Evolutionary conservation across 2,888 invertebrate genomes (phyloP), one percentile per base, ranked within the genome.

Genomic region (Mesopsocus fuscifrons): DNA sequence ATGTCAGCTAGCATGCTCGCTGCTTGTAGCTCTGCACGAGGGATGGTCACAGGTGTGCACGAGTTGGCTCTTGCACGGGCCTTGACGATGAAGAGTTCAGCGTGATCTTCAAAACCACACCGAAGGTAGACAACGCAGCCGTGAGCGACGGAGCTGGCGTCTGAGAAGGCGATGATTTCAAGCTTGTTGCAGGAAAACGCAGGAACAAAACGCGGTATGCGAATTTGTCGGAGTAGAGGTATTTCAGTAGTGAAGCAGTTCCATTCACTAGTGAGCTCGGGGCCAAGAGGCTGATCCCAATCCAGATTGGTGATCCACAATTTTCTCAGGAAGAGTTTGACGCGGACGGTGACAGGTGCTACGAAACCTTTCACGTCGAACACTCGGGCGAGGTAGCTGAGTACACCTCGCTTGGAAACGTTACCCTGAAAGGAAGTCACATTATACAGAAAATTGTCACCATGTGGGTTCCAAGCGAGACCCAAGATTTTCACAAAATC

Each of bases 351-450:
- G n/a, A 49, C 44, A 8, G 54, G 53, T 9, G 46, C 46, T 13
- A 53, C 6, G 3, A 52, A 31, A 22, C 52, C 52, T 23, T 52
- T 22, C 3, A 51, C 50, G 41, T 54, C 53, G 43, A 49, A 53
- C 11, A 52, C 46, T 41, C 43, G 43, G 9, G 50, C n/a, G n/a
- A n/a, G n/a, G n/a, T n/a, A n/a, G n/a, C n/a, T n/a, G n/a, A n/a
- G n/a, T n/a, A n/a, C n/a, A n/a, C n/a, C n/a, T n/a, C n/a, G n/a
- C n/a, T n/a, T n/a, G n/a, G n/a, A n/a, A n/a, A n/a, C n/a, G n/a
- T n/a, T n/a, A n/a, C n/a, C n/a, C n/a, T n/a, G n/a, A n/a, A n/a
- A n/a, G n/a, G n/a, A n/a, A n/a, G n/a, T n/a, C n/a, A n/a, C n/a
- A n/a, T n/a, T n/a, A n/a, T n/a, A n/a, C n/a, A n/a, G n/a, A n/a